Percentiles rank a stretch among this genome's conserved stretches.
phyloP scores from a whole-genome alignment of 2,888 invertebrate species.

The Fragum sueziense region DNA sequence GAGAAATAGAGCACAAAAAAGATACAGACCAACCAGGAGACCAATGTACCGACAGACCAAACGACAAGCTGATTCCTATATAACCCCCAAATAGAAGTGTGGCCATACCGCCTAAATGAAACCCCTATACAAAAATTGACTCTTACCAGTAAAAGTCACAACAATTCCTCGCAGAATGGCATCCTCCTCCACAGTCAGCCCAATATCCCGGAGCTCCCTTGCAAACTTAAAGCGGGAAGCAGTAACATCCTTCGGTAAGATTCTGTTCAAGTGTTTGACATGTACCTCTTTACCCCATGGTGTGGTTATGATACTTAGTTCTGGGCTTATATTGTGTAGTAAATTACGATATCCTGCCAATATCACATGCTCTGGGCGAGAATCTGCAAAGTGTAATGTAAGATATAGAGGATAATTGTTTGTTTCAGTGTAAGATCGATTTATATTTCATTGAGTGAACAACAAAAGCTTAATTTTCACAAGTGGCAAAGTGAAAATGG shows the following conservation, averaged over 20 bases:
- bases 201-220: constrained; percentile 54
- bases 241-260: constrained; percentile 64
- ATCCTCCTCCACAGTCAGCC: constrained; percentile 62
- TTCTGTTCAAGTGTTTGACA: constrained; percentile 58
- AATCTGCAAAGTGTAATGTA: constrained; percentile 73
- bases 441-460: too few relatives aligned
- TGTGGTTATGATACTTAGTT: constrained; percentile 57
- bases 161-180: constrained; percentile 65
- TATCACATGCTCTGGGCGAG: constrained; percentile 74
- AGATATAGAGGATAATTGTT: too few relatives aligned
- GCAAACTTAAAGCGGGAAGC: constrained; percentile 52
- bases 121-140: too few relatives aligned
- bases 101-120: too few relatives aligned
- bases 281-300: constrained; percentile 64
- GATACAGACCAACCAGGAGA: background rate
- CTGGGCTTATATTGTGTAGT: background rate
- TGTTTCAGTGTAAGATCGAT: too few relatives aligned
- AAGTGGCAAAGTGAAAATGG: too few relatives aligned
- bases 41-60: too few relatives aligned
- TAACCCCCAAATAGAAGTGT: too few relatives aligned
- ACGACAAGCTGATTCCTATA: too few relatives aligned
- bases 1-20: background rate
- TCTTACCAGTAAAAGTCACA: constrained; percentile 64
- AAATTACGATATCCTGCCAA: constrained; percentile 68
- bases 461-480: too few relatives aligned